Base-by-base conservation (phyloP, 2,113 vertebrate genomes). In the Salvelinus alpinus region DNA sequence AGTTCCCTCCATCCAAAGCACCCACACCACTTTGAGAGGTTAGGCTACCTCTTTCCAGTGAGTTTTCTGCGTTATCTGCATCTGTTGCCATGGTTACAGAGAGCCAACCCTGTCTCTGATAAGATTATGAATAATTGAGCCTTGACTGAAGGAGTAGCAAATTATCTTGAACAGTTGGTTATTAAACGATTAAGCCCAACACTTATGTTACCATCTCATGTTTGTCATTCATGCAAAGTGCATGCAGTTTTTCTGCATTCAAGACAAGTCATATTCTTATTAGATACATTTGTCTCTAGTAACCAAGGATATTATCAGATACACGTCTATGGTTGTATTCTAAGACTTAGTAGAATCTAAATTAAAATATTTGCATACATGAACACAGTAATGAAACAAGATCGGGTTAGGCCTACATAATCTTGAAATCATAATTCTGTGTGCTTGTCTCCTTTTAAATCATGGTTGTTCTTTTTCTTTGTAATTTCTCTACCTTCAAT, bases 31-130 rank as follows among this genome's bases (percentile, higher is more conserved):
- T 75, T 51, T 51, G 31, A 9, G 48, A 68, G 64, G 3, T 62
- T 20, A 0, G 14, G 9, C 48, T 14, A 54, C 51, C 57, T 76
- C 20, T 76, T 73, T 75, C 44, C 65, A 68, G 5, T 54, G 51
- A 16, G 68, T 75, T 78, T 70, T 60, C 60, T 38, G 29, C 11
- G 9, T 64, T 64, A 54, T 29, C 44, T 67, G 64, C 67, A 74
- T 65, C 74, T 82, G 85, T 86, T 86, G 85, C 78, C 76, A 84
- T 84, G 85, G 85, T 75, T 84, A 80, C 85, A 77, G 66, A 70
- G 64, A 73, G 73, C 76, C 66, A 80, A 72, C 70, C 51, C 64
- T 59, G 3, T 80, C 70, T 27, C 68, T 64, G 77, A 69, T 81
- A 68, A 44, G 14, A 34, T 20, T 68, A 79, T 69, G 74, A 74